Conservation (phyloP, 2,113 vertebrate species). For the Dipodomys merriami region DNA sequence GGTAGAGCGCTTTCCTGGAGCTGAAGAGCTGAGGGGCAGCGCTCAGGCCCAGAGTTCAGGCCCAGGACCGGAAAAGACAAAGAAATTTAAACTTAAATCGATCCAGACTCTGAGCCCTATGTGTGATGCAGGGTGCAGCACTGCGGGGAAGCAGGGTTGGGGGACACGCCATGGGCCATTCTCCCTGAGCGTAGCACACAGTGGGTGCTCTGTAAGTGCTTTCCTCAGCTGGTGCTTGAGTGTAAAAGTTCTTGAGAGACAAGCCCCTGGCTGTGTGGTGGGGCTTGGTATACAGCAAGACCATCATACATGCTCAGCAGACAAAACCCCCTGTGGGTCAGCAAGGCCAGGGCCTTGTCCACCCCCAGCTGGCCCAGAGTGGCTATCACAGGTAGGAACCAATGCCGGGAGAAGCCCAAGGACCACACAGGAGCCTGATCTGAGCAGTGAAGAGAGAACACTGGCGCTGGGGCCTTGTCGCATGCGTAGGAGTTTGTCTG, state of each 20-base stretch:
- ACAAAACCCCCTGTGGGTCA: not conserved
- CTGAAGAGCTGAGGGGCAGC: no score
- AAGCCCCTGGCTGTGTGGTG: no score
- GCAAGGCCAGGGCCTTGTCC: not conserved
- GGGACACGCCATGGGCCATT: not conserved
- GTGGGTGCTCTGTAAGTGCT: not conserved
- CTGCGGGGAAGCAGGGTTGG: no score
- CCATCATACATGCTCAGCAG: not conserved
- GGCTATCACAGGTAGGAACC: not conserved
- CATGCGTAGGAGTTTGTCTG: not conserved
- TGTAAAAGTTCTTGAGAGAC: not conserved
- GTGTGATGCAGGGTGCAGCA: no score
- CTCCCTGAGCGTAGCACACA: not conserved
- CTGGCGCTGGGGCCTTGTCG: not conserved
- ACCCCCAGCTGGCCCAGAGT: not conserved
- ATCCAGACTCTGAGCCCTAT: no score
- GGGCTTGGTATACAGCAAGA: not conserved
- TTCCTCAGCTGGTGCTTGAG: not conserved
- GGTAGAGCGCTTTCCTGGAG: no score
- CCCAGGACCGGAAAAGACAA: no score
- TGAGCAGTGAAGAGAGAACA: not conserved
- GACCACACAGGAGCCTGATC: not conserved
- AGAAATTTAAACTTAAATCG: no score
- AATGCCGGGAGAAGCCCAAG: not conserved
- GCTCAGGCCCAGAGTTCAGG: no score